These are phyloP conservation scores for Nettapus auritus DNA, from an alignment of 2,113 vertebrate genomes.

Conservation along the genomic window DNA sequence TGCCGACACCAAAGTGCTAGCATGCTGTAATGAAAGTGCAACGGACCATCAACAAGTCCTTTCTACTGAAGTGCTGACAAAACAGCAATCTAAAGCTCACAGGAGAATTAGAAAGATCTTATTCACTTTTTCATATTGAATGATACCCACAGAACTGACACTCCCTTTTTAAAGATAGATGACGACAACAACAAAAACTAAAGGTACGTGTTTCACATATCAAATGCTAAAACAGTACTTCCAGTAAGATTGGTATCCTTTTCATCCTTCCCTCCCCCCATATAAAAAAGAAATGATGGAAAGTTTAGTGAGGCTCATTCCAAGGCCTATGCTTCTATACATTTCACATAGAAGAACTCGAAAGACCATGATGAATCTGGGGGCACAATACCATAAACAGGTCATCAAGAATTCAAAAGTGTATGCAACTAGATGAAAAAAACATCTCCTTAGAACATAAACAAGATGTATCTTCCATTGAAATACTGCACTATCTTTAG, in stretches of 20 bases:
- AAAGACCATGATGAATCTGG: neutral
- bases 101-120: neutral
- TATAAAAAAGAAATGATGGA: neutral
- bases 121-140: neutral
- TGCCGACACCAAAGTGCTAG: neutral
- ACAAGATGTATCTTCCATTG: neutral
- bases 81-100: neutral
- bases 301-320: neutral
- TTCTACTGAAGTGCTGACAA: neutral
- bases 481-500: neutral
- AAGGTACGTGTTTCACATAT: neutral
- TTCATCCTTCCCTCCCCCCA: neutral
- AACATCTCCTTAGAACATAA: neutral
- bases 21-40: neutral
- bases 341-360: neutral
- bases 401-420: neutral
- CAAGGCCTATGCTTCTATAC: neutral
- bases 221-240: neutral
- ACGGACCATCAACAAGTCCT: neutral
- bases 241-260: neutral
- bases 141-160: neutral
- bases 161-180: neutral
- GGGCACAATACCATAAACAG: neutral
- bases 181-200: neutral
- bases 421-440: neutral